Base-by-base conservation (phyloP, 2,113 vertebrate species). In the Okapia johnstoni region DNA sequence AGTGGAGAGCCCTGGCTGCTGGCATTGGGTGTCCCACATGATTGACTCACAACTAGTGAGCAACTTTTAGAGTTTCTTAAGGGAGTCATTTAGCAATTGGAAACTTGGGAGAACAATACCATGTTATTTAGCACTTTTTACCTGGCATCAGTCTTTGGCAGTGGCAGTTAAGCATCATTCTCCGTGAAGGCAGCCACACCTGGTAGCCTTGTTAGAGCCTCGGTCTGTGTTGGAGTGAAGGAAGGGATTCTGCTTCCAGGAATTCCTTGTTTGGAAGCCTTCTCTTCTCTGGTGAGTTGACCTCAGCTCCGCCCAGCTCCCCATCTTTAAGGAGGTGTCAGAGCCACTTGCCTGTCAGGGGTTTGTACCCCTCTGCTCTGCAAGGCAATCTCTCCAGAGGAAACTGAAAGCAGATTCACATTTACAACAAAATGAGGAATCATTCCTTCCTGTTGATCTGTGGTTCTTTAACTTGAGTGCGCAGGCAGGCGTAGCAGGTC, bases 381-480 rank as follows among this genome's bases (percentile, higher is more conserved):
- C 4, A 73, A 76, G 33, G 7, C 30, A 14, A 30, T 60, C 21
- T 93, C 8, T 85, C 25, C 77, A 79, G 63, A 58, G 85, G 76
- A 96, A 94, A 73, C 54, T 81, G 60, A 89, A 96, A 83, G 93
- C 97, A 80, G 50, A 40, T 92, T 92, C 85, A 13, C 48, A 48
- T 92, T 92, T 94, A 90, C 14, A 57, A 57, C 85, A 93, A 70
- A 94, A 88, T 88, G 17, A 86, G 55, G 40, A 80, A 57, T 88
- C 91, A 19, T 89, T 95, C 48, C 60, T 97, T 98, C 50, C 77
- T 96, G 36, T 88, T 97, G 95, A 91, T 91, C 10, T 93, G 55
- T 97, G 80, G 36, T 92, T 95, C 60, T 92, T 93, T 86, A 92
- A 83, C 81, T 88, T 85, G 55, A 70, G 36, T 61, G 17, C 43